Evolutionary conservation across 2,888 invertebrate species (phyloP).

Genomic region (Pachycephus smyrnensis): DNA sequence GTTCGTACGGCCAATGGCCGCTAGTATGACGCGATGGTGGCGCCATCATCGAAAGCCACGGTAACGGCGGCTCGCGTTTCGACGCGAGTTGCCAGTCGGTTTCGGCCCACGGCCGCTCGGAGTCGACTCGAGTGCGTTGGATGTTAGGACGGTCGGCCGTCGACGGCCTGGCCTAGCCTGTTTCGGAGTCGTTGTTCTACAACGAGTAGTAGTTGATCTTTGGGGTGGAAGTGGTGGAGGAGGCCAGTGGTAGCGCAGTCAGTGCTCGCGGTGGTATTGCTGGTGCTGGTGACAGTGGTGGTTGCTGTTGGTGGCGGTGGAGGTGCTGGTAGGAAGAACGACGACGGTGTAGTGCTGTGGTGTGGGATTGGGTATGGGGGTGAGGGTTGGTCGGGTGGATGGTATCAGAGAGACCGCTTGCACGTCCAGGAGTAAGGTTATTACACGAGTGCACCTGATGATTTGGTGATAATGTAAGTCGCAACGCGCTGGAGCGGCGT

Average conservation of each 20-base stretch:
- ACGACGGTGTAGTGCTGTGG: slow-evolving; percentile 17
- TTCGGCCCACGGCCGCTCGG: slow-evolving; percentile 24
- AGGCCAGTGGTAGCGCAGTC: background rate
- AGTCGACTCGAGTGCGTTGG: slow-evolving; percentile 21
- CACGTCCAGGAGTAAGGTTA: slow-evolving; percentile 6
- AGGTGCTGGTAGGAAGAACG: slow-evolving; percentile 12
- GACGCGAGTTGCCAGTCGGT: slow-evolving; percentile 22
- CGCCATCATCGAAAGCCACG: slow-evolving; percentile 15
- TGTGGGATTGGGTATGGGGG: slow-evolving; percentile 17
- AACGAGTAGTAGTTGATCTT: background rate
- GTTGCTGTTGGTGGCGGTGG: background rate
- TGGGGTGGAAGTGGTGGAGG: background rate
- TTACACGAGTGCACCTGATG: slow-evolving; percentile 12
- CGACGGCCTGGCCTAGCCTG: slow-evolving; percentile 4
- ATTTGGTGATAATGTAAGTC: slow-evolving; percentile 13
- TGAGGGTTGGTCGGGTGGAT: slow-evolving; percentile 15
- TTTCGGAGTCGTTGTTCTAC: background rate
- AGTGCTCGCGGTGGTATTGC: background rate
- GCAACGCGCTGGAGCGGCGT: slow-evolving; percentile 19
- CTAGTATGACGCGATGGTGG: background rate
- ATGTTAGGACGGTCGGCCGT: slow-evolving; percentile 6
- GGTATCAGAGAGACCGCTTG: slow-evolving; percentile 18
- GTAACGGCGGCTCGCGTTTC: slow-evolving; percentile 22
- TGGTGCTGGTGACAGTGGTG: background rate
- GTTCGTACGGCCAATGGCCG: slow-evolving; percentile 4